These are phyloP conservation scores for Atractosteus spatula DNA, from an alignment of 2,113 vertebrate species.

Conservation along the genomic window DNA sequence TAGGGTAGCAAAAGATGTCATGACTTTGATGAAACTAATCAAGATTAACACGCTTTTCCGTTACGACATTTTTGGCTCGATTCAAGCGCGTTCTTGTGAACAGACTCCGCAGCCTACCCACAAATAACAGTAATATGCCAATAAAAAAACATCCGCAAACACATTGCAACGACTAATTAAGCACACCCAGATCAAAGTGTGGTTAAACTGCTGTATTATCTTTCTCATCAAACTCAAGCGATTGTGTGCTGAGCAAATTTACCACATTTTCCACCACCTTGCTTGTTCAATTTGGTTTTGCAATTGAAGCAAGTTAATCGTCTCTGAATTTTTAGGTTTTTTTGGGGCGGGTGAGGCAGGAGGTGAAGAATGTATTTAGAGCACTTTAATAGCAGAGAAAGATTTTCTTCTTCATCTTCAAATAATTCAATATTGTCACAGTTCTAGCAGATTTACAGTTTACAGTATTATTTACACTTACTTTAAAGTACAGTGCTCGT, in stretches of 20 bases:
- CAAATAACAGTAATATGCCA: not conserved
- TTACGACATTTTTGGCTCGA: not conserved
- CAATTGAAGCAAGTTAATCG: not conserved
- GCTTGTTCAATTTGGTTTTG: not conserved
- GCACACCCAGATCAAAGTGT: not conserved
- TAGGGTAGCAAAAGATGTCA: no score
- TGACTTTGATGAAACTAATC: not conserved
- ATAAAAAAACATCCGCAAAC: not conserved
- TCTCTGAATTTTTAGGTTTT: not conserved
- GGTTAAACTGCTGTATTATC: not conserved
- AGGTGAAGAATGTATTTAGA: not conserved
- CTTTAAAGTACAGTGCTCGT: no score
- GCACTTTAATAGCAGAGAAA: no score
- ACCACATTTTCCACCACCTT: constrained; percentile 5
- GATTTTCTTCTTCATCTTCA: no score
- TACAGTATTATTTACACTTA: no score
- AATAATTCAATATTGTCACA: no score
- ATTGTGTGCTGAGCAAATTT: not conserved
- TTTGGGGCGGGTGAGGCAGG: not conserved
- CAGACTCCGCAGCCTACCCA: not conserved
- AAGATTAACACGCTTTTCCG: not conserved
- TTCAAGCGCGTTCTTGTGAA: not conserved
- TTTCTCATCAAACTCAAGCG: not conserved
- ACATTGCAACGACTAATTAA: not conserved
- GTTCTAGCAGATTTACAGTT: no score